Evolutionary conservation across 2,797 vertebrate species (phyloP), one percentile per base, ranked within the genome.

Genomic region (Leptatherina wallacei): DNA sequence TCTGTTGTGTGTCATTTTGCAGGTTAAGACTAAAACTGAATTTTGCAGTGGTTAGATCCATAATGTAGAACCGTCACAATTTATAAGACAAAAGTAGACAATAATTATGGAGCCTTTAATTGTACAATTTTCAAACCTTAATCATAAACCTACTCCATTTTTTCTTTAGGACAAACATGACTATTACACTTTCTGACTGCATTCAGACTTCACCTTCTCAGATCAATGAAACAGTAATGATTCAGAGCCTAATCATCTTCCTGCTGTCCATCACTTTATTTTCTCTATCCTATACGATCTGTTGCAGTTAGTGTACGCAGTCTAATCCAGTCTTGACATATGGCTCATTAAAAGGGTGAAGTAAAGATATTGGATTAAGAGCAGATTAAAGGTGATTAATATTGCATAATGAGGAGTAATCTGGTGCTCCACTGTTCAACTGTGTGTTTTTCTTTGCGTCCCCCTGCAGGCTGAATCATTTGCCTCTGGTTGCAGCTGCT

Each of bases 381-480:
- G 73, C 84, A 91, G 91, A 93, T 93, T 92, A 92, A 83, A 83
- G 74, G 89, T 83, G 82, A 89, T 91, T 92, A 92, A 89, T 82
- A 79, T 80, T 40, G 80, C 83, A 90, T 92, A 92, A 91, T 93
- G 83, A 91, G 77, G 63, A 80, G 75, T 88, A 90, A 91, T 89
- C 84, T 88, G 72, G 27, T 12, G 18, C 78, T 82, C 60, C 60
- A 78, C 78, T 83, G 74, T 81, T 85, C 75, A 65, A 58, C 73
- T 77, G 65, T 57, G 38, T 80, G 77, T 81, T 86, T 84, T 73
- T 66, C 77, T 88, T 63, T 73, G 60, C 83, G 67, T 73, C 79
- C 82, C 69, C 73, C 82, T 27, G 0, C 61, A 10, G 44, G 61
- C 73, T 81, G 81, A 87, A 49, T 89, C 78, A 77, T 89, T 78